Conservation (phyloP, 2,797 vertebrate species). For the Clarias pachynema region DNA sequence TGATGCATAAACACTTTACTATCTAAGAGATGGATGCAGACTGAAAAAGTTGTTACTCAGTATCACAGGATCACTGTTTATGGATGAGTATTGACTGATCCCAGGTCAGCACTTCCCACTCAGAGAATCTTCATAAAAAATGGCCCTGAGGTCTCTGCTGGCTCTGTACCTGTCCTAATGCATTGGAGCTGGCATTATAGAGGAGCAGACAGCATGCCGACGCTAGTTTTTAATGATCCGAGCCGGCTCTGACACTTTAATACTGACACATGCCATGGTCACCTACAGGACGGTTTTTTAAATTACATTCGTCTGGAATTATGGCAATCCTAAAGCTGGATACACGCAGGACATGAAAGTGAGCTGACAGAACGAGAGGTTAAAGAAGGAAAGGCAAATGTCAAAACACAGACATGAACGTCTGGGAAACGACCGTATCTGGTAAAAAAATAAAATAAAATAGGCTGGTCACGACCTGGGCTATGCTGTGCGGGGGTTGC, state of each 20-base stretch:
- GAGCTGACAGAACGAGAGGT: conserved; percentile 21
- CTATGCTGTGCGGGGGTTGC: not conserved
- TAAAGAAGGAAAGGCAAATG: conserved; percentile 18
- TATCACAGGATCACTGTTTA: not conserved
- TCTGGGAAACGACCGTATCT: conserved; percentile 4
- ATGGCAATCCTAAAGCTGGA: conserved; percentile 14
- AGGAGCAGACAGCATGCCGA: conserved; percentile 29
- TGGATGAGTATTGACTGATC: conserved; percentile 4
- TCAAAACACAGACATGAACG: conserved; percentile 6
- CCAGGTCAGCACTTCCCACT: not conserved
- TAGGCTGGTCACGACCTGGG: not conserved
- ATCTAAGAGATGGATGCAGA: not conserved
- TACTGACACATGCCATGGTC: conserved; percentile 28
- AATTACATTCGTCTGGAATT: conserved; percentile 45
- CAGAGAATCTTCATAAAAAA: conserved; percentile 12
- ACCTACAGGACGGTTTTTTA: conserved; percentile 43
- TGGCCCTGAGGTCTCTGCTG: not conserved
- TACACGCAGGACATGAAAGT: conserved; percentile 37
- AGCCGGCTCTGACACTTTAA: conserved; percentile 44
- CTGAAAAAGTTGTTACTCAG: not conserved
- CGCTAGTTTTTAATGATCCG: conserved; percentile 51
- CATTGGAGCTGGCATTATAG: not conserved
- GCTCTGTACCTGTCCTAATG: not conserved
- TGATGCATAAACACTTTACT: not conserved
- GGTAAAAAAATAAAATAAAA: not conserved